Evolutionary conservation across 1,140 invertebrate species (phyloP), one percentile per base, ranked within the genome.

Genomic region (Hylyphantes graminicola): DNA sequence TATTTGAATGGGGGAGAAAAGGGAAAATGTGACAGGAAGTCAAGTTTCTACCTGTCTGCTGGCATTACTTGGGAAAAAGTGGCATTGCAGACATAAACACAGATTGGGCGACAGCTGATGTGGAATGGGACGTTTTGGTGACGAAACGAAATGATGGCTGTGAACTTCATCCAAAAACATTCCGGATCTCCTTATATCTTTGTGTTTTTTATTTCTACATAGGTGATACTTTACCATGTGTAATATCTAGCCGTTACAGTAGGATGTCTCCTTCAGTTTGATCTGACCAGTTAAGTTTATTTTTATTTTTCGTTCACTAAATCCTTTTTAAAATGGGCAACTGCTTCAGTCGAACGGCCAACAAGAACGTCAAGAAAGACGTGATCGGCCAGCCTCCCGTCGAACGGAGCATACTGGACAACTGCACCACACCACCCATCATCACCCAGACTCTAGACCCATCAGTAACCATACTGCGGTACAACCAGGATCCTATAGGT

Each of bases 261-360:
- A 70, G 54, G 9, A 5, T 54, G 15, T 50, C 10, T 15, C 68
- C 15, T 13, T 70, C 54, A 70, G 50, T 70, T 35, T 70, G 48
- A 70, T 51, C 54, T 50, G 10, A 7, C 11, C 7, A 8, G 13
- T 53, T 53, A 9, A 53, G 50, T 17, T 53, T 51, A n/a, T 70
- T 10, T 9, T 70, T 70, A 70, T 53, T 51, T 17, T 51, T 51
- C 15, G 48, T 70, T 70, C 54, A 17, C 21, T 53, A 12, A 6
- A 13, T 70, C 54, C n/a, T 13, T 53, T 70, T 19, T 15, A 17
- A 70, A 48, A 86, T 86, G 85, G 85, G 85, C 7, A 86, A 86
- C 54, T 86, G 85, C 54, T 86, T 86, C 59, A 86, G 85, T 73
- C 74, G 85, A 51, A 83, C 85, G 10, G 80, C 79, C 15, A 83